A percentile compares a stretch with the other conserved stretches of the same genome.
Evolutionary conservation across 1,140 invertebrate genomes (phyloP).

Genomic region (Drosophila malerkotliana): DNA sequence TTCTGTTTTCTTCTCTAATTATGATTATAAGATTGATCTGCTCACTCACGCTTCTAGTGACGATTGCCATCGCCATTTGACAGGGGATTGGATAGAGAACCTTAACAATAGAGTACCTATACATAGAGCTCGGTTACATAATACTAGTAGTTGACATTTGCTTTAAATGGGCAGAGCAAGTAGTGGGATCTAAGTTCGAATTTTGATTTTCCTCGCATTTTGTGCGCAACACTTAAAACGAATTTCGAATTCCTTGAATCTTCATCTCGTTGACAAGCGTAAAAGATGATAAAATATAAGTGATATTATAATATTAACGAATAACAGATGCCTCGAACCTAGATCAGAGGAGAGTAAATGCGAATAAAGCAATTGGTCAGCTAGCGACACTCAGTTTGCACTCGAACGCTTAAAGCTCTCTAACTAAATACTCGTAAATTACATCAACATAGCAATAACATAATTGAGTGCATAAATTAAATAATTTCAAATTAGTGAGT

Average conservation of each 20-base stretch:
- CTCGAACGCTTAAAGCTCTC: conserved; percentile 34
- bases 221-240: conserved; percentile 54
- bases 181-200: conserved; percentile 32
- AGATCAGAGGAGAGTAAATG: conserved; percentile 8
- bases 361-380: conserved; percentile 14
- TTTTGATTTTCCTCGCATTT: conserved; percentile 72
- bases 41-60: conserved; percentile 32
- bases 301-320: conserved; percentile 3
- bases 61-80: conserved; percentile 39
- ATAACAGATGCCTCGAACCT: conserved; percentile 24
- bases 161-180: conserved; percentile 44
- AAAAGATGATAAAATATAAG: conserved; percentile 23
- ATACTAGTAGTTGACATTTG: conserved; percentile 68
- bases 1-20: conserved; percentile 24
- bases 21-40: not conserved
- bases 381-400: conserved; percentile 14
- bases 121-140: conserved; percentile 72
- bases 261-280: conserved; percentile 43
- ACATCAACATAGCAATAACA: conserved; percentile 46
- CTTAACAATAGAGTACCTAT: conserved; percentile 63
- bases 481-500: conserved; percentile 52
- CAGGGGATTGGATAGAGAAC: conserved; percentile 21
- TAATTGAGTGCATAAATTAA: conserved; percentile 39
- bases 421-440: conserved; percentile 22
- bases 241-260: conserved; percentile 54